Evolutionary conservation across 1,140 invertebrate species (phyloP), one percentile per base, ranked within the genome.

Genomic region (Temnothorax nylanderi): DNA sequence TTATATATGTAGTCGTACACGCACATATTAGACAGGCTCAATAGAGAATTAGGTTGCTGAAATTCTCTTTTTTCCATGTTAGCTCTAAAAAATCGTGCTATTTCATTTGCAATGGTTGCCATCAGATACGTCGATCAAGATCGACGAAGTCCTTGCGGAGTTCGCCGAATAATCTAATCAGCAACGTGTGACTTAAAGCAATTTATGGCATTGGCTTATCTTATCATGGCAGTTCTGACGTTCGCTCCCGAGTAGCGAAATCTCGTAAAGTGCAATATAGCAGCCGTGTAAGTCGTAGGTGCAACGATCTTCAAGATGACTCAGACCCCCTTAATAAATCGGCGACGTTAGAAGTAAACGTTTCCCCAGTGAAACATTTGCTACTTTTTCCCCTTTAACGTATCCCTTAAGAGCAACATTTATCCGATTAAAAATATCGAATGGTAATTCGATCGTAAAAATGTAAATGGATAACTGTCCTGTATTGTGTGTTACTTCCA

Each of bases 131-230:
- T 18, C 18, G 13, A 18, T 58, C 18, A 26, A 65, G 62, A 51
- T 65, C 21, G 16, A 51, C 7, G 26, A 18, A 21, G 8, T 54
- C 8, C 34, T 72, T 72, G 51, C 65, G 26, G 0, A 81, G 13
- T 56, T 62, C 26, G 16, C 49, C 21, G 18, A 58, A 26, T 41
- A 75, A 80, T 74, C 7, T 16, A 86, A 65, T 58, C 58, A 58
- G 8, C n/a, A 60, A 64, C 49, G 37, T n/a, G 47, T 18, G 75
- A 26, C 49, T 72, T 51, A 62, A 64, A 62, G 47, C 34, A 2
- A 16, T 88, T 88, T 65, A 84, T 44, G 21, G 64, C 37, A 26
- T 77, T 11, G 41, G 7, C 41, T 88, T 89, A 88, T 89, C 88
- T 89, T 89, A 89, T 89, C 80, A 34, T 18, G 16, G 80, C 13